Evolutionary conservation across 2,888 invertebrate species (phyloP).

Genomic region (Ornithoptera priamus): DNA sequence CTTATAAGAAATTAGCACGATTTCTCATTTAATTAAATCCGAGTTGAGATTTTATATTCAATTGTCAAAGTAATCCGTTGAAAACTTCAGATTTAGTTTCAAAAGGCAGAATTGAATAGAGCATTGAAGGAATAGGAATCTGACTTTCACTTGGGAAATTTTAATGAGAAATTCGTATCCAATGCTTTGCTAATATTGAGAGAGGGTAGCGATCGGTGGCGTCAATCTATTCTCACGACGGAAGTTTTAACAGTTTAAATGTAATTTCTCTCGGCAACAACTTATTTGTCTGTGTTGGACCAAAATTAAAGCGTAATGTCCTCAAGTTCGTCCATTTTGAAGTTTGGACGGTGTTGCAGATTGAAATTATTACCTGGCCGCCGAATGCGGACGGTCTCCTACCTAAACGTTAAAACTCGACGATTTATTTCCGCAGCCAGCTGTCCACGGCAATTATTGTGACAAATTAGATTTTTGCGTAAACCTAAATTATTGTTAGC

Average conservation of each 20-base stretch:
- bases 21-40: conserved; percentile 45
- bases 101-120: conserved; percentile 69
- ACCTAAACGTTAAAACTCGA: conserved; percentile 60
- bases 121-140: conserved; percentile 53
- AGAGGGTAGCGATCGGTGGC: conserved; percentile 57
- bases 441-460: conserved; percentile 68
- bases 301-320: conserved; percentile 73
- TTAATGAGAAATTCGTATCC: conserved; percentile 77
- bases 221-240: conserved; percentile 63
- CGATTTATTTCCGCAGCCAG: conserved; percentile 70
- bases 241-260: conserved; percentile 57
- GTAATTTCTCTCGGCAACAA: conserved; percentile 54
- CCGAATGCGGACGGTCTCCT: conserved; percentile 42
- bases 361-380: conserved; percentile 75
- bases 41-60: conserved; percentile 50
- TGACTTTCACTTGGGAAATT: conserved; percentile 65
- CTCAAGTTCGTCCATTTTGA: conserved; percentile 67
- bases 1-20: conserved; percentile 26
- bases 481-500: conserved; percentile 43
- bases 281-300: conserved; percentile 64
- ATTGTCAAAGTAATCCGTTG: conserved; percentile 68
- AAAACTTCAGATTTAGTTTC: conserved; percentile 72
- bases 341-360: conserved; percentile 64
- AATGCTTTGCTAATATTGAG: conserved; percentile 62
- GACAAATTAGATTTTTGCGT: conserved; percentile 63